Evolutionary conservation across 2,113 vertebrate genomes (phyloP), one percentile per base, ranked within the genome.

Genomic region (Dasyornis broadbenti): DNA sequence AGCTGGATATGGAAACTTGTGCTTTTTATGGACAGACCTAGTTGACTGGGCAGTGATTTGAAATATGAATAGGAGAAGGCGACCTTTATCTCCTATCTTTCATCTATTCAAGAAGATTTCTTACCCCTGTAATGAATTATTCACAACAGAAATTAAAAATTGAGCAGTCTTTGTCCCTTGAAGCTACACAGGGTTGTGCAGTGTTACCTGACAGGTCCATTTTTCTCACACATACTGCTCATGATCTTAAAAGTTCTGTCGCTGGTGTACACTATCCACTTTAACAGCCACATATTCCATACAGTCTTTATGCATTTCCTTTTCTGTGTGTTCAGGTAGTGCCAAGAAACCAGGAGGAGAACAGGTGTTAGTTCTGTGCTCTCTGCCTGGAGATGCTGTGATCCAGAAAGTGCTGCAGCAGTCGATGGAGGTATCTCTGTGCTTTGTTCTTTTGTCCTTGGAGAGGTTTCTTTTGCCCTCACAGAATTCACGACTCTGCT

Each of bases 141-240:
- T 95, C 72, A 77, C 54, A 80, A 77, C 17, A 69, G 59, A 92
- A 96, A 89, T 92, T 61, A 94, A 95, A 95, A 95, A 83, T 91
- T 80, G 79, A 94, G 24, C 5, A 19, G 56, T 76, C 65, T 93
- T 93, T 75, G 75, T 88, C 77, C 65, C 70, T 93, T 69, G 86
- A 88, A 86, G 80, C 71, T 94, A 45, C 72, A 21, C 28, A n/a
- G 71, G 37, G 37, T 53, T 94, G 42, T 91, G 59, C 93, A 53
- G 10, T 53, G 68, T 92, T 89, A 80, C 60, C 91, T 95, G 93
- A 95, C 86, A 65, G 66, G 68, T 92, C 66, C 86, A 80, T 95
- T 96, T 94, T 91, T 92, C 91, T 89, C 82, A 60, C 45, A 76
- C 28, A 12, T 40, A 28, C 45, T 59, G 68, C 53, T 73, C 40